These are phyloP conservation scores for Clostera curtula DNA, from an alignment of 2,888 invertebrate species.

Conservation along the genomic window DNA sequence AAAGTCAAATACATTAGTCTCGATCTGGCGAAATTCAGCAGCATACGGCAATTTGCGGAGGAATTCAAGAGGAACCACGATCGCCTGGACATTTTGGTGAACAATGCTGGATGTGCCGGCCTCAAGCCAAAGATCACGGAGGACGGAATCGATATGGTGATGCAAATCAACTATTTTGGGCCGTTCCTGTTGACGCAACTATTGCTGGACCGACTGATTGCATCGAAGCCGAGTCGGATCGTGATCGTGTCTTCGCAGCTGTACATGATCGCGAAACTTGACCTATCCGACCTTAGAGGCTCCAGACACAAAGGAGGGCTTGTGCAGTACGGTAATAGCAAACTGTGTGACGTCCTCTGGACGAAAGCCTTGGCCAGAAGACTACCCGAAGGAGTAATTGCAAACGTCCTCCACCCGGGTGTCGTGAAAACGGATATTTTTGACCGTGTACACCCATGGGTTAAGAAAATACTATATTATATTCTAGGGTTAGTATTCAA, in stretches of 20 bases:
- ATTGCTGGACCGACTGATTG: constrained; percentile 61
- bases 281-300: constrained; percentile 34
- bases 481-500: constrained; percentile 79
- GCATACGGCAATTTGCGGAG: constrained; percentile 75
- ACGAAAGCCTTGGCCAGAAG: constrained; percentile 51
- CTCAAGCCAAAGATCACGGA: constrained; percentile 52
- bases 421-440: constrained; percentile 86
- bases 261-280: constrained; percentile 62
- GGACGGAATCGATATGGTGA: constrained; percentile 76
- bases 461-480: constrained; percentile 63
- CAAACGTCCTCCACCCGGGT: constrained; percentile 89
- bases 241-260: constrained; percentile 54
- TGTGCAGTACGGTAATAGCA: constrained; percentile 61
- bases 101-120: constrained; percentile 75
- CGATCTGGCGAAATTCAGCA: constrained; percentile 66
- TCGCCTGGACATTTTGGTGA: constrained; percentile 76
- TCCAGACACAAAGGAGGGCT: constrained; percentile 29
- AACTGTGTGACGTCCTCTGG: constrained; percentile 55
- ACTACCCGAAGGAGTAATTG: constrained; percentile 76
- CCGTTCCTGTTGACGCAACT: constrained; percentile 83
- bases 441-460: constrained; percentile 66
- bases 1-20: constrained; percentile 76
- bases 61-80: constrained; percentile 67
- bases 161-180: constrained; percentile 82
- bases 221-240: constrained; percentile 55